phyloP scores from a whole-genome alignment of 1,140 invertebrate genomes.

The Drosophila elegans region DNA sequence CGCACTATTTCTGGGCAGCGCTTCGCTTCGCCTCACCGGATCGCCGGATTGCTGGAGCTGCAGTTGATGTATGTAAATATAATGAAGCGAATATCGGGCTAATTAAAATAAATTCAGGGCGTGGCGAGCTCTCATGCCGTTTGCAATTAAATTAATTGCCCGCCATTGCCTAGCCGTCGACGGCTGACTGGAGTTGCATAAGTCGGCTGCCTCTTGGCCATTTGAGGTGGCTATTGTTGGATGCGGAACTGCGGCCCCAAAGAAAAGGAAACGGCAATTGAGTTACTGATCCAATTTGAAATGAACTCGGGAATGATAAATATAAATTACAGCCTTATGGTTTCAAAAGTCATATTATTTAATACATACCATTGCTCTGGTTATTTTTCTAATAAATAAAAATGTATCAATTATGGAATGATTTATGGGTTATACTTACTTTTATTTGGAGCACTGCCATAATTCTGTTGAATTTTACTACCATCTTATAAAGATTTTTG shows the following conservation, averaged over 20 bases:
- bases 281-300: slow-evolving; percentile 10
- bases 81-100: slow-evolving; percentile 66
- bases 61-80: slow-evolving; percentile 46
- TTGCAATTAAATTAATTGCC: slow-evolving; percentile 75
- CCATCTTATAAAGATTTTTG: background rate
- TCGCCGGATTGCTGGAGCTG: slow-evolving; percentile 30
- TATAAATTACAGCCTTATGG: slow-evolving; percentile 1
- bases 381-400: too few relatives aligned
- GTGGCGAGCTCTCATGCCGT: slow-evolving; percentile 67
- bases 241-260: slow-evolving; percentile 33
- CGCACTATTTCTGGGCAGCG: slow-evolving; percentile 60
- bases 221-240: slow-evolving; percentile 40
- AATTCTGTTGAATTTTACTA: background rate
- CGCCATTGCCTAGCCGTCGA: slow-evolving; percentile 28
- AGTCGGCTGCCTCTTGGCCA: slow-evolving; percentile 32
- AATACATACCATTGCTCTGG: too few relatives aligned
- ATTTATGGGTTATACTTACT: background rate
- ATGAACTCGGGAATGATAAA: slow-evolving; percentile 11
- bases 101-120: slow-evolving; percentile 76
- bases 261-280: slow-evolving; percentile 19
- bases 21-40: slow-evolving; percentile 48
- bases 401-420: background rate
- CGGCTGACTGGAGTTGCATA: slow-evolving; percentile 52
- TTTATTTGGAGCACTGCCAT: background rate
- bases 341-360: too few relatives aligned